phyloP scores from a whole-genome alignment of 2,888 invertebrate species.

The Microctonus hyperodae region DNA sequence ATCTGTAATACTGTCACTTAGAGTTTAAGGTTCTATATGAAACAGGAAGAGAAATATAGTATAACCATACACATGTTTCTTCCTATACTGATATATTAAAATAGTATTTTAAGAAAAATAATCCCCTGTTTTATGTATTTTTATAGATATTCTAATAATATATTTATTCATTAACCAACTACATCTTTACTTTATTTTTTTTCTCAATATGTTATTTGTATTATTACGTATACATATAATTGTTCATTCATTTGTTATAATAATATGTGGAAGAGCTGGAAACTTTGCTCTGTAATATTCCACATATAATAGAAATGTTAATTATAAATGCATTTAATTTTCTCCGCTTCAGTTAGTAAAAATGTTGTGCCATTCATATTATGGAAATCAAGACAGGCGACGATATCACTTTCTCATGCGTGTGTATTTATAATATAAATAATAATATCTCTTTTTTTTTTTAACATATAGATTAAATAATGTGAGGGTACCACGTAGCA shows the following conservation, averaged over 20 bases:
- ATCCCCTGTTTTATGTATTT: neutral
- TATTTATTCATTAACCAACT: neutral
- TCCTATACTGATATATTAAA: neutral
- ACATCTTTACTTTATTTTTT: neutral
- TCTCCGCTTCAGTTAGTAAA: neutral
- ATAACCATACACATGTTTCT: neutral
- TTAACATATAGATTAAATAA: neutral
- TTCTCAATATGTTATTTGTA: neutral
- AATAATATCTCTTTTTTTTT: neutral
- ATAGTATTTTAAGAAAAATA: neutral
- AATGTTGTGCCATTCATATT: neutral
- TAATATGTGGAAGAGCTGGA: conserved; percentile 7
- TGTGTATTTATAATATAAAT: neutral
- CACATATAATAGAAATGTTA: conserved; percentile 25
- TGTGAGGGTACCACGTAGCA: neutral
- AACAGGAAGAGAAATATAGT: neutral
- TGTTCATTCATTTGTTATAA: neutral
- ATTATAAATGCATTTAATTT: neutral
- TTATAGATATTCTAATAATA: neutral
- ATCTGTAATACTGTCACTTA: neutral
- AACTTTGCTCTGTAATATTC: conserved; percentile 50
- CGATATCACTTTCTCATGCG: neutral
- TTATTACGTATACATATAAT: neutral
- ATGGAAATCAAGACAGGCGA: neutral
- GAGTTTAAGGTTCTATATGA: neutral